Base-by-base conservation (phyloP, 92 coral and sea anemone genomes). In the Paramuricea clavata region DNA sequence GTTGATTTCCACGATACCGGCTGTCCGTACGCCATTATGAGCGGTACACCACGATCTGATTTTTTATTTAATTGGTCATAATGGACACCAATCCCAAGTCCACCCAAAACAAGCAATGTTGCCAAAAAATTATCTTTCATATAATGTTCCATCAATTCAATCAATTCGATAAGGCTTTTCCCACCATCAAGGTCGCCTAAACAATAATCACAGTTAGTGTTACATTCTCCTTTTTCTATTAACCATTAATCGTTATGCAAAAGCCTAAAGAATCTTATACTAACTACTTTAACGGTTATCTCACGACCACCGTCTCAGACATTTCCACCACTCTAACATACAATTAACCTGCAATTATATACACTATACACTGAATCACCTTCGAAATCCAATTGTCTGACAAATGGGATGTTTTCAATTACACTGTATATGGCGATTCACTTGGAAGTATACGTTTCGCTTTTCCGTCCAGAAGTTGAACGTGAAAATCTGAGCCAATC, bases 1-100 rank as follows among this genome's bases (percentile, higher is more conserved):
- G 72, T 30, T 67, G 90, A 87, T 81, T 87, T 87, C 61, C 86
- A 72, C 0, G 90, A 68, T 33, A 87, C 90, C 28, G 90, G 86
- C 17, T 23, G 50, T 19, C 86, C 90, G 69, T 80, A 87, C 25
- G 90, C 90, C 67, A 80, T 30, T 10, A 61, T 50, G 6, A 74
- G 12, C 50, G 89, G 85, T 15, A 82, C 25, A 67, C 87, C 87
- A 2, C 72, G 72, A 86, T 86, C 85, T 61, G 44, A 86, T 36
- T 60, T 67, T 33, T 42, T 22, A 25, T 62, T 39, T 2, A 85
- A 11, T 54, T 54, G 42, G 3, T 36, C 42, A 36, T n/a, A n/a
- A n/a, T n/a, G n/a, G n/a, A n/a, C n/a, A n/a, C n/a, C n/a, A n/a
- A n/a, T n/a, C n/a, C n/a, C n/a, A n/a, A n/a, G n/a, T n/a, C n/a